These are phyloP conservation scores for Vollenhovia emeryi DNA, from an alignment of 1,140 invertebrate species.

Conservation along the genomic window DNA sequence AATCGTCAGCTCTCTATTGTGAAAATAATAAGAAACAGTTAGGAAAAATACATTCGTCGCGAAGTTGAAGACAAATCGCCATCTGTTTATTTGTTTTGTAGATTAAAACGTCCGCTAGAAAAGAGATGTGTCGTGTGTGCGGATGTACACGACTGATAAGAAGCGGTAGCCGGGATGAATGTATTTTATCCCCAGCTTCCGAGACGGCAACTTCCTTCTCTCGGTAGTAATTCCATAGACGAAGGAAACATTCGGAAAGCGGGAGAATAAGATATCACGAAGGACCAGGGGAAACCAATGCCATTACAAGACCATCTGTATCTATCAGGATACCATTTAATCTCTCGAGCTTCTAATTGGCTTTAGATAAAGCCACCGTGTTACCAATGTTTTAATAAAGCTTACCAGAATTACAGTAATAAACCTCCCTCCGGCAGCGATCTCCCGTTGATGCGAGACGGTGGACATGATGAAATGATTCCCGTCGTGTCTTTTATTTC, in stretches of 20 bases:
- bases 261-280: conserved; percentile 11
- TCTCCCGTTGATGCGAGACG: not conserved
- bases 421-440: not conserved
- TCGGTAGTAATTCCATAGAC: not conserved
- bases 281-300: not conserved
- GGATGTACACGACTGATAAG: not conserved
- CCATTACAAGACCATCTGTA: conserved; percentile 43
- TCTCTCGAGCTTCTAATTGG: not conserved
- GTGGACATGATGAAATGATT: not conserved
- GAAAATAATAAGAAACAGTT: not conserved
- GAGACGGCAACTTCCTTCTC: not conserved
- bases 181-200: conserved; percentile 1
- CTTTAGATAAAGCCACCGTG: not conserved
- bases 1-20: not conserved
- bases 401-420: not conserved
- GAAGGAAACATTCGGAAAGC: conserved; percentile 7
- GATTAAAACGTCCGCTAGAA: not conserved
- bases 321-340: conserved; percentile 44
- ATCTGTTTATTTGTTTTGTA: not conserved
- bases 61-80: not conserved
- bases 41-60: not conserved
- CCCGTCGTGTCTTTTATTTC: conserved; percentile 33
- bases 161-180: not conserved
- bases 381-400: conserved; percentile 1
- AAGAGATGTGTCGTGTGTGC: not conserved